These are phyloP conservation scores for Calcarius lapponicus DNA, from an alignment of 2,797 vertebrate species.

Conservation along the genomic window DNA sequence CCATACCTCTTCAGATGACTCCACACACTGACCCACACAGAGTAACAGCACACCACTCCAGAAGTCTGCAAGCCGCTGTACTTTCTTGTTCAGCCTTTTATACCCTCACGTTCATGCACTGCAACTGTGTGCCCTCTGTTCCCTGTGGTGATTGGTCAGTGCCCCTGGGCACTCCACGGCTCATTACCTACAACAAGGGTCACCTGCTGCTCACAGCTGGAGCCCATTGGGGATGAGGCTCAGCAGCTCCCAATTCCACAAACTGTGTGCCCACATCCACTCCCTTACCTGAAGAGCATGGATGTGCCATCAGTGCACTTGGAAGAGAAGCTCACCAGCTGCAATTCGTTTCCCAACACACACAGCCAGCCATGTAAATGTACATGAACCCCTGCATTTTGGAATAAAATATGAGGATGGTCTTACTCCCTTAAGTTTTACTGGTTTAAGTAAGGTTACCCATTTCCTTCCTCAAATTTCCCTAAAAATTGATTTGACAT, in stretches of 20 bases:
- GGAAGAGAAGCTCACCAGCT: background rate
- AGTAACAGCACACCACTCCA: background rate
- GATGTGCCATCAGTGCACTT: background rate
- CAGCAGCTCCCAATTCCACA: background rate
- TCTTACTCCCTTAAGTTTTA: fast-evolving
- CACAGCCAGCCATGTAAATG: fast-evolving
- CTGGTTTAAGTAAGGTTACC: background rate
- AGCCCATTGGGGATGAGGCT: background rate
- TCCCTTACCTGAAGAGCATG: background rate
- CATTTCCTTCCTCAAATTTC: background rate
- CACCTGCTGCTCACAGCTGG: background rate
- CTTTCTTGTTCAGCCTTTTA: background rate
- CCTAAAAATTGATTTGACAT: background rate
- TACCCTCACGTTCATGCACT: background rate
- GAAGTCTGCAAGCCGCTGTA: background rate
- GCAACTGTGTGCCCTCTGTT: background rate
- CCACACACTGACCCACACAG: background rate
- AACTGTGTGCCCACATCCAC: background rate
- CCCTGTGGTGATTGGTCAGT: background rate
- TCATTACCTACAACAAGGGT: fast-evolving
- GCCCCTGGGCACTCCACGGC: background rate
- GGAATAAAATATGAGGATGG: background rate
- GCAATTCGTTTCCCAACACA: background rate
- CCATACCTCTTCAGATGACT: background rate
- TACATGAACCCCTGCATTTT: background rate